Percentiles rank a stretch among this genome's conserved stretches.
phyloP scores from a whole-genome alignment of 1,140 invertebrate species.

The Meloidogyne floridensis region DNA sequence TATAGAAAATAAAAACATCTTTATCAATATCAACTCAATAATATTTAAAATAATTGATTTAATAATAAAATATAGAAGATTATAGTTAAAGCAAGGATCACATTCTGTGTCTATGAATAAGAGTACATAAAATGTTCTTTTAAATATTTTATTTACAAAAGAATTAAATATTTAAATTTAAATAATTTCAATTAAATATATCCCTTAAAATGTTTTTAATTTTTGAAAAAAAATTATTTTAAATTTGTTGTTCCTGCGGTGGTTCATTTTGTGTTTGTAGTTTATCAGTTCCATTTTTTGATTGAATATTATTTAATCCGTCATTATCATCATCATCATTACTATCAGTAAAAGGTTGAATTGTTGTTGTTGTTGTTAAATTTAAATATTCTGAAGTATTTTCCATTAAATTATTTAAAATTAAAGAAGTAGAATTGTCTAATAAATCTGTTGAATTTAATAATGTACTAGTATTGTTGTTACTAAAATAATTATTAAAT shows the following conservation, averaged over 20 bases:
- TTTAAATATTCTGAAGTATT: not conserved
- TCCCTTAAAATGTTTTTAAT: no score
- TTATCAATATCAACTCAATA: no score
- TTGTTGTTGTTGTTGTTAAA: not conserved
- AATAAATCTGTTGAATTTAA: constrained; percentile 10
- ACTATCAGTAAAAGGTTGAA: not conserved
- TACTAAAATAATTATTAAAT: not conserved
- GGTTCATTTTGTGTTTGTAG: not conserved
- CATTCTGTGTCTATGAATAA: no score
- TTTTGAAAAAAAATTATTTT: not conserved
- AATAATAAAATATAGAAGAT: no score
- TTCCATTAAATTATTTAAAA: not conserved
- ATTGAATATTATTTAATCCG: not conserved
- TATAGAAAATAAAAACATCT: no score
- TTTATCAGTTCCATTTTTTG: not conserved
- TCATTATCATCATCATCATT: not conserved
- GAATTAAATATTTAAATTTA: no score
- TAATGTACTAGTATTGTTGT: not conserved
- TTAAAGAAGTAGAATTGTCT: not conserved
- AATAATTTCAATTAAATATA: no score
- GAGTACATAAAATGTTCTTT: no score
- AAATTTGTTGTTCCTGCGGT: constrained; percentile 8
- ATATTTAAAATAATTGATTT: no score
- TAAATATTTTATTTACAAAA: no score
- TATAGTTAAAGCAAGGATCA: no score